Evolutionary conservation across 2,797 vertebrate species (phyloP).

Genomic region (Semaprochilodus insignis): DNA sequence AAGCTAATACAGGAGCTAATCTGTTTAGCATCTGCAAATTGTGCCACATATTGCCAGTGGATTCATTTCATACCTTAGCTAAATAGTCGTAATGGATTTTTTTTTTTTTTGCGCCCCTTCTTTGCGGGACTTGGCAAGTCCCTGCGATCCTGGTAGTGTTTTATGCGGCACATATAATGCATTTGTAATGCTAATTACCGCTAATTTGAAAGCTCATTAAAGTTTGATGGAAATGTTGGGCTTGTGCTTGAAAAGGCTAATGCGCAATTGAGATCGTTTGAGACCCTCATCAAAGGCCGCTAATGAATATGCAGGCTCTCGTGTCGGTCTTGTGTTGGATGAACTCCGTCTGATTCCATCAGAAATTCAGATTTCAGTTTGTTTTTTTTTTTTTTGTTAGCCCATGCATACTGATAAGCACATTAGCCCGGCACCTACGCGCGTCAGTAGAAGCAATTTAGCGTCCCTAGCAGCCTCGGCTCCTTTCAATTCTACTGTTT

Average conservation of each 20-base stretch:
- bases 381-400: background rate
- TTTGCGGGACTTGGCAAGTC: background rate
- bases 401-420: background rate
- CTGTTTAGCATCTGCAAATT: slow-evolving; percentile 58
- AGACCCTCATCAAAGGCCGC: slow-evolving; percentile 28
- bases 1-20: slow-evolving; percentile 47
- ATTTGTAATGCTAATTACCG: slow-evolving; percentile 54
- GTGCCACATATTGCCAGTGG: slow-evolving; percentile 53
- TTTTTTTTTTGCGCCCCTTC: background rate
- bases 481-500: background rate
- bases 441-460: slow-evolving; percentile 12
- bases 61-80: slow-evolving; percentile 47
- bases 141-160: slow-evolving; percentile 35
- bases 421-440: slow-evolving; percentile 7
- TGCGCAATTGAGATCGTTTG: slow-evolving; percentile 36
- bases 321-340: background rate
- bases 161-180: slow-evolving; percentile 45
- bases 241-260: slow-evolving; percentile 23
- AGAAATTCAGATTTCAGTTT: background rate
- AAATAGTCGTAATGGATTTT: slow-evolving; percentile 9
- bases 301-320: slow-evolving; percentile 40
- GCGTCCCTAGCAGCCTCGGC: slow-evolving; percentile 10
- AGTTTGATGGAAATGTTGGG: slow-evolving; percentile 33
- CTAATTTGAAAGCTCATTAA: slow-evolving; percentile 59
- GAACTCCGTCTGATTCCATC: slow-evolving; percentile 4